Evolutionary conservation across 2,888 invertebrate genomes (phyloP).

Genomic region (Apodemia zela): DNA sequence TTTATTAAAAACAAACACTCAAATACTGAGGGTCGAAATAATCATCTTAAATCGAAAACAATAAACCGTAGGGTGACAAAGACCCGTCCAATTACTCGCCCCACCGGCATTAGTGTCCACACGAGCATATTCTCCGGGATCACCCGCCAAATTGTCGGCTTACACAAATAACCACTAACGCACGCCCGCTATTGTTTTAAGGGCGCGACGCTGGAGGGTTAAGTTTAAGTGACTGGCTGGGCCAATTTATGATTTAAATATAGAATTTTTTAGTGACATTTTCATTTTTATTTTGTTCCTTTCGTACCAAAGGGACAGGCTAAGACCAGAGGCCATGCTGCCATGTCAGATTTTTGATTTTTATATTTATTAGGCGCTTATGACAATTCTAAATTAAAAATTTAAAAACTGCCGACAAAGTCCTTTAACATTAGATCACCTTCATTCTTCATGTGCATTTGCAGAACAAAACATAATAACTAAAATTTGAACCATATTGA

Average conservation of each 20-base stretch:
- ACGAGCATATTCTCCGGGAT: conserved; percentile 20
- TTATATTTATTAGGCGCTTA: no score
- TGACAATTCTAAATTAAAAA: no score
- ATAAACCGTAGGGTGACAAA: conserved; percentile 16
- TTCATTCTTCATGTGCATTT: no score
- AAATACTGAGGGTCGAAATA: conserved; percentile 14
- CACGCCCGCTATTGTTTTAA: conserved; percentile 11
- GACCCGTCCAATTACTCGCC: conserved; percentile 21
- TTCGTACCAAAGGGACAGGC: no score
- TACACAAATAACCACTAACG: conserved; percentile 13
- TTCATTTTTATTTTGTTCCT: conserved; percentile 25
- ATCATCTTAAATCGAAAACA: conserved; percentile 17
- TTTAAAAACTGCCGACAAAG: no score
- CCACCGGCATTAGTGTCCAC: conserved; percentile 20
- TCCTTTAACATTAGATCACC: no score
- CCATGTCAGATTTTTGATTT: no score
- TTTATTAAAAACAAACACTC: conserved; percentile 9
- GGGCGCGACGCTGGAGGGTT: conserved; percentile 14
- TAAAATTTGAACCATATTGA: no score
- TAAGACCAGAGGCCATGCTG: no score
- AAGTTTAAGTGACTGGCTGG: conserved; percentile 18
- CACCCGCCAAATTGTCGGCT: conserved; percentile 4
- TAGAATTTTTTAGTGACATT: conserved; percentile 19
- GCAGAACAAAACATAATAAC: no score
- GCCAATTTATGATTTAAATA: conserved; percentile 15